Conservation (phyloP, 2,797 vertebrate genomes). For the Muraenolepis orangiensis region DNA sequence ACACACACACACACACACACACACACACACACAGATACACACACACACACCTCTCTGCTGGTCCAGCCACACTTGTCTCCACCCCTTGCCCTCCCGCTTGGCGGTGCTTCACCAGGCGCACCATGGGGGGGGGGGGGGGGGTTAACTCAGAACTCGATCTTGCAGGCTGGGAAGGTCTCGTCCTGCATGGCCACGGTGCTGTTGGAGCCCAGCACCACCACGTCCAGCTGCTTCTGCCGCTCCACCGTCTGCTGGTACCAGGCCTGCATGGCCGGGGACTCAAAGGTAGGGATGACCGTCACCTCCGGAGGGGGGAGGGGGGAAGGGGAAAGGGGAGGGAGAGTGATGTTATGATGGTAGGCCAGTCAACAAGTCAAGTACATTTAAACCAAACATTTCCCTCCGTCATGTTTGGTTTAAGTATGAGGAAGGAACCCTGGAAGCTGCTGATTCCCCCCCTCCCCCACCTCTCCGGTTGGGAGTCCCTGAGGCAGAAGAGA, state of each 20-base stretch:
- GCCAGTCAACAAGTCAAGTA: too few relatives aligned
- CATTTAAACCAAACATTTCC: too few relatives aligned
- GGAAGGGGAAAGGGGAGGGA: background rate
- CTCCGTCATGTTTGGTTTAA: too few relatives aligned
- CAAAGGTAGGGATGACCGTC: conserved; percentile 80
- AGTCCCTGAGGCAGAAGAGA: too few relatives aligned
- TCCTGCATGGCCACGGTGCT: conserved; percentile 97
- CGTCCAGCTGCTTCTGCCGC: conserved; percentile 69
- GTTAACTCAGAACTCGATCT: conserved; percentile 93
- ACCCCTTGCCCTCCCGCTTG: too few relatives aligned
- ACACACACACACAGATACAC: background rate
- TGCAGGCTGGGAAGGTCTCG: conserved; percentile 95
- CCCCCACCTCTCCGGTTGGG: too few relatives aligned
- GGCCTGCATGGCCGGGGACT: conserved; percentile 84
- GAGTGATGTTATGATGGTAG: background rate
- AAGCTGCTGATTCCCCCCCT: too few relatives aligned
- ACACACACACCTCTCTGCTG: too few relatives aligned
- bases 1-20: background rate
- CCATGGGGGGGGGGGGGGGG: background rate
- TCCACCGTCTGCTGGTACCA: conserved; percentile 92
- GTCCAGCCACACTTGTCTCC: background rate
- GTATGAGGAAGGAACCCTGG: too few relatives aligned
- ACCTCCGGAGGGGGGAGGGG: conserved; percentile 68
- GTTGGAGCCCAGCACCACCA: conserved; percentile 78
- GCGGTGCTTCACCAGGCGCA: background rate